phyloP scores from a whole-genome alignment of 2,797 vertebrate species.

The Ataeniobius toweri region DNA sequence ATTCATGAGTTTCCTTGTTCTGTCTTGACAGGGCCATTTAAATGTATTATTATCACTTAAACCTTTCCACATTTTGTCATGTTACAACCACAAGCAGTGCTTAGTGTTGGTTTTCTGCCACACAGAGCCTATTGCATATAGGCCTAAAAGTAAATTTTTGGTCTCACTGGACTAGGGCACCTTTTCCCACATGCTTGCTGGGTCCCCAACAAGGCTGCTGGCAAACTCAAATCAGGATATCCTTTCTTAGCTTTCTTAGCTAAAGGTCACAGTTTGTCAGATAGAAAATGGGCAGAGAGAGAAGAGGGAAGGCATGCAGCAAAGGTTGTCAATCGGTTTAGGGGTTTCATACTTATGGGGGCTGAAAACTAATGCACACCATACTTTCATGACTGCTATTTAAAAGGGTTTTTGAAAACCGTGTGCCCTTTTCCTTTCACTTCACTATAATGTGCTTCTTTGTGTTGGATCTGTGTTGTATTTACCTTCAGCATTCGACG shows the following conservation, averaged over 20 bases:
- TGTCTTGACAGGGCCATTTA: not conserved
- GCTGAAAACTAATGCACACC: no score
- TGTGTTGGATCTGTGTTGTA: not conserved
- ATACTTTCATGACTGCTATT: no score
- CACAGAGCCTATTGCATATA: not conserved
- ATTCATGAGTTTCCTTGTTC: not conserved
- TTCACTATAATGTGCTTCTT: not conserved
- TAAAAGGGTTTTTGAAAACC: no score
- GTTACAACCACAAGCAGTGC: no score
- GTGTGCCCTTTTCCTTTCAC: no score
- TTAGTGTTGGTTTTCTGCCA: no score
- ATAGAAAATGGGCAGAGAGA: not conserved
- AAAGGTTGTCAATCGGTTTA: not conserved
- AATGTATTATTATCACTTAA: not conserved
- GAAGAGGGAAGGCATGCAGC: not conserved
- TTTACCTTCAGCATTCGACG: conserved; percentile 79
- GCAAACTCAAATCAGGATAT: not conserved
- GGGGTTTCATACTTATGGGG: no score
- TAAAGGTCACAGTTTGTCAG: not conserved
- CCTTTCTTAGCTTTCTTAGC: not conserved
- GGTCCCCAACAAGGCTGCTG: not conserved
- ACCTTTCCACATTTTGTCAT: not conserved
- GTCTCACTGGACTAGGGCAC: not conserved
- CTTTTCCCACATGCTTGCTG: not conserved
- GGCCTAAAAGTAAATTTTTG: not conserved